These are phyloP conservation scores for Damaliscus lunatus DNA, from an alignment of 2,113 vertebrate species.

Conservation along the genomic window DNA sequence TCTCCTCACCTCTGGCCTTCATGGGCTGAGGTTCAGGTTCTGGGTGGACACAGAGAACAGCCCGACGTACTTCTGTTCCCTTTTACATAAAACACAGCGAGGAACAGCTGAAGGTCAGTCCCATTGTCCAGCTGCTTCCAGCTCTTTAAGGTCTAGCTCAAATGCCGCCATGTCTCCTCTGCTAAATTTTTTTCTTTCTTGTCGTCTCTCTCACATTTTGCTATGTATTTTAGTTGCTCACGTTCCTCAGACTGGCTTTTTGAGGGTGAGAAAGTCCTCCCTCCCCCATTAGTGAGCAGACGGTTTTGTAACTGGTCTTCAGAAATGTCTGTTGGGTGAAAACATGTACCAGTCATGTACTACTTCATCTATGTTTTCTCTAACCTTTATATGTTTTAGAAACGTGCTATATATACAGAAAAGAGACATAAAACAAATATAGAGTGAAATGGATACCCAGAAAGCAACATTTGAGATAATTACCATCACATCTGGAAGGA, in stretches of 20 bases:
- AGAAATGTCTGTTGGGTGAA: background rate
- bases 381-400: background rate
- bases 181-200: accelerated
- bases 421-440: background rate
- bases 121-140: too few relatives aligned
- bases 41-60: background rate
- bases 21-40: background rate
- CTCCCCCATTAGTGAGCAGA: background rate
- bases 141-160: background rate
- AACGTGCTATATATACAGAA: background rate
- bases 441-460: background rate
- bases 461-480: background rate
- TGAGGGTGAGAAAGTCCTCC: background rate
- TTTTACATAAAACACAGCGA: accelerated
- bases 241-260: background rate
- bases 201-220: background rate
- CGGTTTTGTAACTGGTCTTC: background rate
- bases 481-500: background rate
- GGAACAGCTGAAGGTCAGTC: background rate
- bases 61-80: too few relatives aligned
- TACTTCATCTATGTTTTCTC: background rate
- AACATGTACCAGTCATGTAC: background rate
- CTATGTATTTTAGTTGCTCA: background rate
- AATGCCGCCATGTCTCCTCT: background rate
- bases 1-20: background rate